phyloP scores from a whole-genome alignment of 2,797 vertebrate genomes.

The Aeoliscus strigatus region DNA sequence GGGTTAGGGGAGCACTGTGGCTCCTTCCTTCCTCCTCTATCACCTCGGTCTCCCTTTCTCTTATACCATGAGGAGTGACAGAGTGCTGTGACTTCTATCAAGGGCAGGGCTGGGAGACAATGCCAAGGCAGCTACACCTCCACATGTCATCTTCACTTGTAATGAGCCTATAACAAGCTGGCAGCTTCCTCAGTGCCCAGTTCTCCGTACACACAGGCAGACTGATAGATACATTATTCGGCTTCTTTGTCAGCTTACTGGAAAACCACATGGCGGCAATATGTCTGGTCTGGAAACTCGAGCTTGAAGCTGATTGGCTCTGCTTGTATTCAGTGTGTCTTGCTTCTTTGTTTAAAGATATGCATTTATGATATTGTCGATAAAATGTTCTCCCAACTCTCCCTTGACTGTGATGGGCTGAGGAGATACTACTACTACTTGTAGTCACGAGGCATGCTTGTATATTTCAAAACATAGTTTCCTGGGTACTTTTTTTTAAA shows the following conservation, averaged over 20 bases:
- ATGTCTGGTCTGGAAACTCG: constrained; percentile 49
- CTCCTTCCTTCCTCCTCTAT: constrained; percentile 49
- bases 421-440: too few relatives aligned
- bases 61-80: constrained; percentile 51
- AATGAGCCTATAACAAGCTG: constrained; percentile 73
- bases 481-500: too few relatives aligned
- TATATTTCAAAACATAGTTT: too few relatives aligned
- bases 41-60: constrained; percentile 45
- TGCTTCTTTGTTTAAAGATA: too few relatives aligned
- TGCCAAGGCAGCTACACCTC: constrained; percentile 57
- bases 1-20: constrained; percentile 58
- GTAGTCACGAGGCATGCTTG: too few relatives aligned
- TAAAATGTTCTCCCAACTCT: too few relatives aligned
- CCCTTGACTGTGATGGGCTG: too few relatives aligned
- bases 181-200: constrained; percentile 58
- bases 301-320: constrained; percentile 25
- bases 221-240: constrained; percentile 72
- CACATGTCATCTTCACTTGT: constrained; percentile 71
- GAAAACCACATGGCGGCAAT: constrained; percentile 49
- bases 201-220: constrained; percentile 46
- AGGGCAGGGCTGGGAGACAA: constrained; percentile 56
- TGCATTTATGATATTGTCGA: too few relatives aligned
- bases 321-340: too few relatives aligned
- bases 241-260: constrained; percentile 65
- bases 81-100: constrained; percentile 46